These are phyloP conservation scores for Nemurella pictetii DNA, from an alignment of 2,888 invertebrate species.

Conservation along the genomic window DNA sequence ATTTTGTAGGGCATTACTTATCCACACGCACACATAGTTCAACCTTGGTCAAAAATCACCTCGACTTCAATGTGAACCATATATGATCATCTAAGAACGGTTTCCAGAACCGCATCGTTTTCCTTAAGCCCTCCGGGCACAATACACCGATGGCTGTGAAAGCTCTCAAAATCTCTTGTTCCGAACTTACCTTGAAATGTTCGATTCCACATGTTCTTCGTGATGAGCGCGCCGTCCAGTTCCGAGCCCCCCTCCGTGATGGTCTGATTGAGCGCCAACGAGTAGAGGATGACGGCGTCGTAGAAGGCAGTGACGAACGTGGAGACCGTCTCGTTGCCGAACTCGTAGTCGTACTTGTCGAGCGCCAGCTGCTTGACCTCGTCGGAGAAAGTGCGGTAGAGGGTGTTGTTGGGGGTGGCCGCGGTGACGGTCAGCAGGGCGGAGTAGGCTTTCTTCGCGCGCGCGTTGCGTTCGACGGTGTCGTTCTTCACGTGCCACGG, in stretches of 20 bases:
- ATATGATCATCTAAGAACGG: no score
- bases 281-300: slow-evolving; percentile 93
- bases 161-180: no score
- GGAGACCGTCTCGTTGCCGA: slow-evolving; percentile 78
- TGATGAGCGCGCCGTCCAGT: slow-evolving; percentile 82
- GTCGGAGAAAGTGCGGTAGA: slow-evolving; percentile 72
- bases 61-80: no score
- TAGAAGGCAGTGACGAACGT: slow-evolving; percentile 95
- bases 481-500: slow-evolving; percentile 89
- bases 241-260: slow-evolving; percentile 53
- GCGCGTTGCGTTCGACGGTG: slow-evolving; percentile 75
- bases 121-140: no score
- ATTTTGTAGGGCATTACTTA: no score
- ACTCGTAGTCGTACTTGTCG: slow-evolving; percentile 71
- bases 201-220: slow-evolving; percentile 82
- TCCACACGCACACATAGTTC: no score
- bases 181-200: slow-evolving; percentile 73
- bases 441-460: slow-evolving; percentile 82
- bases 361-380: slow-evolving; percentile 68
- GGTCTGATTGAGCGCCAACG: slow-evolving; percentile 87
- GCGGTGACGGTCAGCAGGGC: slow-evolving; percentile 88
- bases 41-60: no score
- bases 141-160: no score
- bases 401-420: slow-evolving; percentile 72
- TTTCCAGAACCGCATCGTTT: no score